Conservation (phyloP, 2,888 invertebrate genomes). For the Philaethria dido region DNA sequence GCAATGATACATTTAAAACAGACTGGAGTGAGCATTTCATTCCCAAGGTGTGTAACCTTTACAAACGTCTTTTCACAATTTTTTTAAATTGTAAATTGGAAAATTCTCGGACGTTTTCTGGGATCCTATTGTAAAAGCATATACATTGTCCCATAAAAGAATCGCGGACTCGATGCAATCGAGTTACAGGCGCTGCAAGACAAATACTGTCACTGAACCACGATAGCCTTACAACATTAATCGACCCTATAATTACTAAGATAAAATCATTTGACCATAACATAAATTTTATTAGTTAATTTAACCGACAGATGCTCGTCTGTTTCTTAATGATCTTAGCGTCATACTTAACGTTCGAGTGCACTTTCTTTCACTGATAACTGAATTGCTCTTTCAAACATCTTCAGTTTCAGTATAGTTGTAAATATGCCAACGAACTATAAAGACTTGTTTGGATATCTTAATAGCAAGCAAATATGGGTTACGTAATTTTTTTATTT, state of each 20-base stretch:
- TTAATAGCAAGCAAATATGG: neutral
- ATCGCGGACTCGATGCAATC: too few relatives aligned
- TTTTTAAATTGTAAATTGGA: too few relatives aligned
- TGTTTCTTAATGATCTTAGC: constrained; percentile 10
- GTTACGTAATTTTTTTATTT: too few relatives aligned
- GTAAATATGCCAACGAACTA: neutral
- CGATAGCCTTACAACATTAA: neutral
- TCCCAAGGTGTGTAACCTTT: too few relatives aligned
- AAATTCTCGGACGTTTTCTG: too few relatives aligned
- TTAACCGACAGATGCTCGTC: constrained; percentile 3
- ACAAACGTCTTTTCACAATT: too few relatives aligned
- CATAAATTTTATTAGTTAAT: constrained; percentile 8
- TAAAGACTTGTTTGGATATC: neutral
- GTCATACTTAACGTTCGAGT: constrained; percentile 5
- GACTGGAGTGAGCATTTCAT: too few relatives aligned
- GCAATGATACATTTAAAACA: too few relatives aligned
- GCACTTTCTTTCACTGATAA: neutral
- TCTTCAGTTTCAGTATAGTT: neutral
- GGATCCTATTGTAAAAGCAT: too few relatives aligned
- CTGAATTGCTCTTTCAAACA: neutral
- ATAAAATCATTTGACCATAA: neutral
- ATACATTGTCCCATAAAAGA: too few relatives aligned
- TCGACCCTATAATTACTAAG: neutral
- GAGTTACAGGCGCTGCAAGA: too few relatives aligned
- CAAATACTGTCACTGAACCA: too few relatives aligned